Evolutionary conservation across 2,888 invertebrate genomes (phyloP).

Genomic region (Eupithecia insigniata): DNA sequence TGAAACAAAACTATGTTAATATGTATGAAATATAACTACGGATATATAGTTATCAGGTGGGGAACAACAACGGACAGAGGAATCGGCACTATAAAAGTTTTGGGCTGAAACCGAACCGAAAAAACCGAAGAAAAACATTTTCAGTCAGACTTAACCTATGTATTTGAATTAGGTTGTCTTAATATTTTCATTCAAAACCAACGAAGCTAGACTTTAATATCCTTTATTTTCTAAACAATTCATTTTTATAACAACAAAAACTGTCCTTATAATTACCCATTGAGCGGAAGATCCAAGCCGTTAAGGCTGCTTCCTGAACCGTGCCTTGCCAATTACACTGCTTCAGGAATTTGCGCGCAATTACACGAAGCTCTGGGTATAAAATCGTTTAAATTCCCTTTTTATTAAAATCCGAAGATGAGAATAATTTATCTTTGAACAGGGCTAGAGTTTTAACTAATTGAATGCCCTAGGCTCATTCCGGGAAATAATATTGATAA

Average conservation of each 20-base stretch:
- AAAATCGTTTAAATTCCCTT: conserved; percentile 34
- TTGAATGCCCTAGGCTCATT: conserved; percentile 9
- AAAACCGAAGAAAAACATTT: background rate
- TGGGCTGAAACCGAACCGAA: no score
- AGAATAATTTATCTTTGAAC: conserved; percentile 7
- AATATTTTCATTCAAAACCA: background rate
- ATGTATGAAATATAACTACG: no score
- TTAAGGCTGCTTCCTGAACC: conserved; percentile 33
- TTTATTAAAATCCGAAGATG: conserved; percentile 31
- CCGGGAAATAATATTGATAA: background rate
- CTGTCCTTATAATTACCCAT: conserved; percentile 33
- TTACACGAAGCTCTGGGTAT: conserved; percentile 32
- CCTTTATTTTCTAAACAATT: conserved; percentile 12
- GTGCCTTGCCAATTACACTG: conserved; percentile 38
- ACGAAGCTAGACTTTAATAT: background rate
- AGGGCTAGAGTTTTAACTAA: conserved; percentile 8
- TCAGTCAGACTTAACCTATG: background rate
- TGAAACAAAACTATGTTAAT: no score
- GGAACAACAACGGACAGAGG: no score
- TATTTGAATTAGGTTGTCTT: background rate
- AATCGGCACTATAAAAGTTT: no score
- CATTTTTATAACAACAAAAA: conserved; percentile 19
- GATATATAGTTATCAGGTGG: no score
- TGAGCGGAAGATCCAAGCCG: conserved; percentile 32
- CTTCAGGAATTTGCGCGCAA: conserved; percentile 33